Percentiles rank a stretch among this genome's conserved stretches.
These are phyloP conservation scores for Eulithis prunata DNA, from an alignment of 2,888 invertebrate species.

Conservation along the genomic window DNA sequence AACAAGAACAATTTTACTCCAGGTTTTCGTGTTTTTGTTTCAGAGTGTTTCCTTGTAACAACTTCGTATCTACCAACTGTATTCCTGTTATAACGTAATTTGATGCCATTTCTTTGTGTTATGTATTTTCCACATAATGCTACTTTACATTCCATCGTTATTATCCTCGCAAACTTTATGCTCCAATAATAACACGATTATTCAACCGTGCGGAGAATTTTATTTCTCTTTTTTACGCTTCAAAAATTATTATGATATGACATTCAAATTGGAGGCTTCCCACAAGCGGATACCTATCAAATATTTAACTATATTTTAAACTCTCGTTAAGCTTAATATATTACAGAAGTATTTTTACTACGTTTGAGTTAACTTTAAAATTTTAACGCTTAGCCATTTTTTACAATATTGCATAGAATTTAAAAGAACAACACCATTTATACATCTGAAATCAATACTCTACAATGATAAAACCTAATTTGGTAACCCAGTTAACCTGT, in stretches of 20 bases:
- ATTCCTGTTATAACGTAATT: constrained; percentile 39
- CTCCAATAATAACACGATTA: constrained; percentile 28
- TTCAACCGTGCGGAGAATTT: constrained; percentile 33
- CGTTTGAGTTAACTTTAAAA: constrained; percentile 23
- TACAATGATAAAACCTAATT: constrained; percentile 45
- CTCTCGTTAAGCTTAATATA: constrained; percentile 20
- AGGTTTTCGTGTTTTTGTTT: constrained; percentile 41
- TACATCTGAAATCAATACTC: constrained; percentile 14
- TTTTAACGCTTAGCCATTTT: constrained; percentile 26
- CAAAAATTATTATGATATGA: constrained; percentile 22
- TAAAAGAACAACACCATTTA: constrained; percentile 26
- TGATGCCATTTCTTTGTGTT: constrained; percentile 39
- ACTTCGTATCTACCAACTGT: constrained; percentile 33
- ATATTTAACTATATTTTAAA: constrained; percentile 17
- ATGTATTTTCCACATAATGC: constrained; percentile 38
- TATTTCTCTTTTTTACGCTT: constrained; percentile 19
- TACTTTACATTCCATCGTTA: constrained; percentile 40
- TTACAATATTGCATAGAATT: constrained; percentile 25
- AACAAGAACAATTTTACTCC: constrained; percentile 39
- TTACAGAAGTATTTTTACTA: constrained; percentile 18
- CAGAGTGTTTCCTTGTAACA: constrained; percentile 35
- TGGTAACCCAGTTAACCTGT: constrained; percentile 51
- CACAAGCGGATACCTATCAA: constrained; percentile 18
- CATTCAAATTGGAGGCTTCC: constrained; percentile 19
- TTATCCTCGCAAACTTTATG: constrained; percentile 32